Evolutionary conservation across 2,888 invertebrate genomes (phyloP).

Genomic region (Heliconius sara): DNA sequence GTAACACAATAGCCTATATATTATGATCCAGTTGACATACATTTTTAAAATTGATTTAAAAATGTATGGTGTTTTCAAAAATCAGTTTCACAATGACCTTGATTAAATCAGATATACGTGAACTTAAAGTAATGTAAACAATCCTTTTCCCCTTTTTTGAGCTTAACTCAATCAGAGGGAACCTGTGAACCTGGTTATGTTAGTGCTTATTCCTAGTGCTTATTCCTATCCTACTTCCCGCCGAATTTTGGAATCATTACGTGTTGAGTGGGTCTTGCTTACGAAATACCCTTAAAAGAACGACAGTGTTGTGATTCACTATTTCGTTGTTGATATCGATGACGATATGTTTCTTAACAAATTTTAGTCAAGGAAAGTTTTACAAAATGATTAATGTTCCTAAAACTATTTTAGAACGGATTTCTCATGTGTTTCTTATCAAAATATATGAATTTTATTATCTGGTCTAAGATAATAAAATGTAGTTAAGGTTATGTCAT

Average conservation of each 20-base stretch:
- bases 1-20: constrained; percentile 42
- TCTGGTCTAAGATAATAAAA: not conserved
- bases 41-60: not conserved
- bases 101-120: not conserved
- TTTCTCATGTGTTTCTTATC: not conserved
- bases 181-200: no score
- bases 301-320: not conserved
- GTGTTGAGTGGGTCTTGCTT: no score
- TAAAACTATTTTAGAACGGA: not conserved
- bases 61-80: not conserved
- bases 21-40: constrained; percentile 11
- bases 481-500: not conserved
- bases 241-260: no score
- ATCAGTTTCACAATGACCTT: not conserved
- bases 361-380: not conserved
- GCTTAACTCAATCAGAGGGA: no score
- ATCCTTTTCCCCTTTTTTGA: not conserved
- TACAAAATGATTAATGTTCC: not conserved
- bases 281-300: no score
- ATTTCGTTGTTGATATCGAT: not conserved
- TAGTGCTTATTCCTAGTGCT: no score
- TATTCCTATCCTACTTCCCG: no score
- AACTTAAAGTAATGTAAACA: not conserved
- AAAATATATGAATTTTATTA: not conserved
- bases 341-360: not conserved